Evolutionary conservation across 2,113 vertebrate species (phyloP).

Genomic region (Eleginops maclovinus): DNA sequence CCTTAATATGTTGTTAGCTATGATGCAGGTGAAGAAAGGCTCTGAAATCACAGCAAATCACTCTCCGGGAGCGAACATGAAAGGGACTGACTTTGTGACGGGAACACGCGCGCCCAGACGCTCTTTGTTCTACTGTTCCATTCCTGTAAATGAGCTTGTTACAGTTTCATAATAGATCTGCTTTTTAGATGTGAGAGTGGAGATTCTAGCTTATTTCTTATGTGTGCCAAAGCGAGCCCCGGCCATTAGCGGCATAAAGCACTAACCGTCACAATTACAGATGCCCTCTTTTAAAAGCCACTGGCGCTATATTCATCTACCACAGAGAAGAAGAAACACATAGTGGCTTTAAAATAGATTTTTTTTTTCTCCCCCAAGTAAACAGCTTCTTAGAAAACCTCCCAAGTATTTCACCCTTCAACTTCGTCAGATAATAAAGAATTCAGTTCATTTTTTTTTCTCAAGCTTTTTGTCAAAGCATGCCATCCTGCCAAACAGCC

Average conservation of each 20-base stretch:
- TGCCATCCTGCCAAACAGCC: neutral
- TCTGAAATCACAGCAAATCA: conserved; percentile 75
- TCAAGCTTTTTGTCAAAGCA: conserved; percentile 42
- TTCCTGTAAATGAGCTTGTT: conserved; percentile 76
- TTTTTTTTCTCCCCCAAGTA: conserved; percentile 11
- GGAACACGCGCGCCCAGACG: conserved; percentile 41
- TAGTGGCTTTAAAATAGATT: conserved; percentile 49
- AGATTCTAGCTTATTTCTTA: conserved; percentile 55
- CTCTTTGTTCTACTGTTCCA: conserved; percentile 76
- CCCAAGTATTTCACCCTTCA: conserved; percentile 36
- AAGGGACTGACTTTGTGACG: conserved; percentile 65
- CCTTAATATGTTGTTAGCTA: conserved; percentile 70
- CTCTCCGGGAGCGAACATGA: conserved; percentile 69
- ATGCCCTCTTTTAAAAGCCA: conserved; percentile 57
- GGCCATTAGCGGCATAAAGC: conserved; percentile 64
- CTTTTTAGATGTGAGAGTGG: conserved; percentile 54
- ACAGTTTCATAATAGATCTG: conserved; percentile 74
- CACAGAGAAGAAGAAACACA: conserved; percentile 45
- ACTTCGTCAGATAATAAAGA: conserved; percentile 42
- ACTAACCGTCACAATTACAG: conserved; percentile 63
- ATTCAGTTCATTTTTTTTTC: conserved; percentile 27
- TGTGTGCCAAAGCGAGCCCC: conserved; percentile 58
- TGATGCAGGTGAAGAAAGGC: conserved; percentile 71
- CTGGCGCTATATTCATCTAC: conserved; percentile 26
- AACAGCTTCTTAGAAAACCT: conserved; percentile 45